These are phyloP conservation scores for Intellagama lesueurii DNA, from an alignment of 2,797 vertebrate species.

Conservation along the genomic window DNA sequence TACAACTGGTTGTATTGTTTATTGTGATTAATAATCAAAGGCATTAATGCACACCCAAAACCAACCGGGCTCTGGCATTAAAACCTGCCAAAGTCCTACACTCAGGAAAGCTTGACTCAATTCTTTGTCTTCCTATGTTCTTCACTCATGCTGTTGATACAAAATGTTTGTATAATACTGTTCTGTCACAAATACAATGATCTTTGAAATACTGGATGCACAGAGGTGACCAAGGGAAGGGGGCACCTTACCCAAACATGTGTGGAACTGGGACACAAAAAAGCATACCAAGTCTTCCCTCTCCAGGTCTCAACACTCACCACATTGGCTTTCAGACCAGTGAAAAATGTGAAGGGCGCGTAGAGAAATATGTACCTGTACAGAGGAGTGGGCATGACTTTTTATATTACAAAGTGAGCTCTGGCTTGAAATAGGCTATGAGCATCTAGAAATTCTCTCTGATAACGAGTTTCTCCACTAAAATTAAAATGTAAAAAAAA, in stretches of 20 bases:
- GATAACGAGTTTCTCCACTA: neutral
- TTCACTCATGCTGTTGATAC: neutral
- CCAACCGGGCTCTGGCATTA: neutral
- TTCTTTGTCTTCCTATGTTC: neutral
- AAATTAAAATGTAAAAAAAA: too few species aligned
- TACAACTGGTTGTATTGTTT: conserved; percentile 25
- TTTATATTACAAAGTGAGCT: neutral
- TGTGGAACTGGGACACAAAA: too few species aligned
- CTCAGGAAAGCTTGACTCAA: neutral
- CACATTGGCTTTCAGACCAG: too few species aligned
- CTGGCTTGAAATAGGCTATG: neutral
- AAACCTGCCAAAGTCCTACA: neutral
- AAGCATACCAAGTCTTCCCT: too few species aligned
- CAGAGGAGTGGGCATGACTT: neutral
- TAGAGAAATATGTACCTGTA: neutral
- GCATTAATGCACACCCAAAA: conserved; percentile 16
- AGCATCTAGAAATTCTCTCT: neutral
- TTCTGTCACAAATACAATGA: neutral
- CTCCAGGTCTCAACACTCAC: too few species aligned
- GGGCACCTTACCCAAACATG: too few species aligned
- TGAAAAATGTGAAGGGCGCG: too few species aligned
- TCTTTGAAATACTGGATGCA: neutral
- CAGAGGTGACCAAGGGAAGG: too few species aligned
- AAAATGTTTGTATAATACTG: neutral
- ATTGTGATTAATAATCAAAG: conserved; percentile 12